A percentile compares a stretch with the other conserved stretches of the same genome.
phyloP scores from a whole-genome alignment of 2,797 vertebrate genomes.

The Selene dorsalis region DNA sequence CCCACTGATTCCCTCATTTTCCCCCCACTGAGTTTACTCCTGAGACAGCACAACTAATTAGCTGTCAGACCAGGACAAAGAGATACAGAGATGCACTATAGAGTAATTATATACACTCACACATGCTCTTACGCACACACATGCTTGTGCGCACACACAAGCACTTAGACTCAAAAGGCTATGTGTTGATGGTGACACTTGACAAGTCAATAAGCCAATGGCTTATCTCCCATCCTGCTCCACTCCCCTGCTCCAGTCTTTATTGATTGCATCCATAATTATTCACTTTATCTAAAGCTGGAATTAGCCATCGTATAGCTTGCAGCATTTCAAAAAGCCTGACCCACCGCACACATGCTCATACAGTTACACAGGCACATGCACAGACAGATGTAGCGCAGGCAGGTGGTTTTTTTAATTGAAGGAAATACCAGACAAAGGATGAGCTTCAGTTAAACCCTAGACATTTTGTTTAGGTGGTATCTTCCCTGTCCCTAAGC shows the following conservation, averaged over 20 bases:
- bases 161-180: conserved; percentile 61
- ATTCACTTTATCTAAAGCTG: conserved; percentile 80
- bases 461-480: not conserved
- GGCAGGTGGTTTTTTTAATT: no score
- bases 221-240: conserved; percentile 70
- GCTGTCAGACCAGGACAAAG: conserved; percentile 74
- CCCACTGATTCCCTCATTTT: conserved; percentile 65
- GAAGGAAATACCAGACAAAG: not conserved
- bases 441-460: not conserved
- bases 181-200: conserved; percentile 78
- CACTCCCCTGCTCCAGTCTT: conserved; percentile 59
- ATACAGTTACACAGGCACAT: conserved; percentile 16
- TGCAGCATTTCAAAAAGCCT: conserved; percentile 46
- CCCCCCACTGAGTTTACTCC: conserved; percentile 67
- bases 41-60: conserved; percentile 79
- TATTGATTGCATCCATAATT: conserved; percentile 81
- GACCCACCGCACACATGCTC: conserved; percentile 28
- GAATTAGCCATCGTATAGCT: conserved; percentile 65
- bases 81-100: conserved; percentile 63
- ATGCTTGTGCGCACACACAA: conserved; percentile 10
- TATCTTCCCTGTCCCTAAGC: not conserved
- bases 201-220: conserved; percentile 83
- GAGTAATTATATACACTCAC: conserved; percentile 69
- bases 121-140: conserved; percentile 36
- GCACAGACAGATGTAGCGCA: conserved; percentile 7